These are phyloP conservation scores for Hemistola chrysoprasaria DNA, from an alignment of 2,888 invertebrate genomes.

Conservation along the genomic window DNA sequence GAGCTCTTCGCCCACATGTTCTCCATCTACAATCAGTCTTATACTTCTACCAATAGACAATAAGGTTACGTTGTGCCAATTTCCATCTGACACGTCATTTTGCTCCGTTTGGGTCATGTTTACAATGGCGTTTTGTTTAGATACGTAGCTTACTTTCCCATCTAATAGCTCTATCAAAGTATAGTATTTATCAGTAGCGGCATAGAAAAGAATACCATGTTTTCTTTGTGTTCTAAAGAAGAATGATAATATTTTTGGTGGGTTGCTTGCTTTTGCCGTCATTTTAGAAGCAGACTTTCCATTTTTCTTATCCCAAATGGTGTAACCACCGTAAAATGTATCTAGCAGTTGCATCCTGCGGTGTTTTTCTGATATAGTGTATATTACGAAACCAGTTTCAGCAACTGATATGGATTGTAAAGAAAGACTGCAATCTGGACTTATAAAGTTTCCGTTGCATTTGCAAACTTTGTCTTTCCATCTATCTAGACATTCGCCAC, in stretches of 20 bases:
- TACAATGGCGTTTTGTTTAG: conserved; percentile 88
- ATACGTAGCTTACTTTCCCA: conserved; percentile 90
- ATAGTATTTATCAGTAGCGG: conserved; percentile 93
- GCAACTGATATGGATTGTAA: conserved; percentile 90
- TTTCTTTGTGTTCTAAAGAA: conserved; percentile 90
- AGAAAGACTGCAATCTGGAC: conserved; percentile 90
- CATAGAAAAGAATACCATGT: conserved; percentile 92
- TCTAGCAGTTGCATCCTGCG: conserved; percentile 93
- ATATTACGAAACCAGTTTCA: conserved; percentile 90
- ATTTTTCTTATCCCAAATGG: conserved; percentile 83
- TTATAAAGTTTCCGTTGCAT: conserved; percentile 86
- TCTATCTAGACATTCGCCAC: conserved; percentile 90
- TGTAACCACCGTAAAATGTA: conserved; percentile 87
- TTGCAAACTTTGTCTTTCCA: conserved; percentile 90
- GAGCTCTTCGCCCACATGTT: conserved; percentile 90
- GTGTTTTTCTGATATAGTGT: conserved; percentile 91
- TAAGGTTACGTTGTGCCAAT: conserved; percentile 94
- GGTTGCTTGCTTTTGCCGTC: conserved; percentile 60
- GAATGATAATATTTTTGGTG: conserved; percentile 89
- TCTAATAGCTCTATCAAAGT: conserved; percentile 90
- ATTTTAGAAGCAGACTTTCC: conserved; percentile 51
- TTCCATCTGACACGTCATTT: conserved; percentile 87
- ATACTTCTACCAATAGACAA: conserved; percentile 87
- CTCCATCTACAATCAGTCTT: conserved; percentile 86
- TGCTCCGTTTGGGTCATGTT: conserved; percentile 90